Evolutionary conservation across 2,797 vertebrate species (phyloP), one percentile per base, ranked within the genome.

Genomic region (Oreonectes daqikongensis): DNA sequence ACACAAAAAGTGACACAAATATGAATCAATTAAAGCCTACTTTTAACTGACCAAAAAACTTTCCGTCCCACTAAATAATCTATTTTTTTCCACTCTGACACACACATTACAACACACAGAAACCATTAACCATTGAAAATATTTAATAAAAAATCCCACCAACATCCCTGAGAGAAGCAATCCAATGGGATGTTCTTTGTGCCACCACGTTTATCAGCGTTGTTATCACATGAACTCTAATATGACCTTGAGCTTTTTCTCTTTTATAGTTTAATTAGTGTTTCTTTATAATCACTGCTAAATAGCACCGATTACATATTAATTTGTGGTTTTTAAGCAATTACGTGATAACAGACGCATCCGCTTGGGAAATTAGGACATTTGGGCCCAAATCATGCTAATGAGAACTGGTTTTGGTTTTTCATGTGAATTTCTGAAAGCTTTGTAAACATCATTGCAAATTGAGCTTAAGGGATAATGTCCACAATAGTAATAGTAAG

Each of bases 251-350:
- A 2, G 59, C 30, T 32, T 26, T 78, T 69, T 46, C 8, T 20
- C 22, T 80, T 82, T 80, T 77, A 80, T 55, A 53, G 40, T 67
- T 61, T 64, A 67, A 82, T 80, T 50, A 52, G 50, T 55, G 55
- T 63, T 72, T 48, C 55, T 65, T 60, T 75, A 65, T 78, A 78
- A 70, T 75, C 59, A 68, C 26, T 78, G 61, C 63, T 75, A 77
- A 81, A 78, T 55, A 84, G 57, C 72, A 32, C 18, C 22, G 63
- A 82, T 82, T 77, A 76, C 77, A 81, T 75, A 67, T 66, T 61
- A 74, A 81, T 80, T 80, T 80, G 81, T 69, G 76, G 59, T 64
- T 73, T 78, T 84, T 82, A 81, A 68, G 75, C 72, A 74, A 80
- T 84, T 79, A 74, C 73, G 79, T 48, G 79, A 83, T 82, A 74